Evolutionary conservation across 2,113 vertebrate species (phyloP).

Genomic region (Aptenodytes forsteri): DNA sequence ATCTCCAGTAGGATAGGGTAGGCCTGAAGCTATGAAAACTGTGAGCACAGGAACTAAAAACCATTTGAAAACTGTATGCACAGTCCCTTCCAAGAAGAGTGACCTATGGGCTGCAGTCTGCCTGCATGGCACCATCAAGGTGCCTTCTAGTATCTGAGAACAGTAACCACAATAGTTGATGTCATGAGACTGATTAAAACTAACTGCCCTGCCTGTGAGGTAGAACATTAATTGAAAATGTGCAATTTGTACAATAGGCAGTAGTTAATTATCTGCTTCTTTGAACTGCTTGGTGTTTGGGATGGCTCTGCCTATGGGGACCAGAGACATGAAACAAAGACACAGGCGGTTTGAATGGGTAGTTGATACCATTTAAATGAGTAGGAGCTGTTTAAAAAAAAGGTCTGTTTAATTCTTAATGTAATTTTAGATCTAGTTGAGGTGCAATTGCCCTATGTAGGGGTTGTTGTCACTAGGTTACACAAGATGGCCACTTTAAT

Average conservation of each 20-base stretch:
- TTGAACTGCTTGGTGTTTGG: slow-evolving; percentile 63
- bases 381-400: background rate
- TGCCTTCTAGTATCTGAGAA: slow-evolving; percentile 23
- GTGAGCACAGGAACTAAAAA: background rate
- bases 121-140: background rate
- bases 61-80: background rate
- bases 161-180: slow-evolving; percentile 49
- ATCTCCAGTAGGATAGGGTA: background rate
- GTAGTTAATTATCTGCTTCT: slow-evolving; percentile 66
- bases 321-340: slow-evolving; percentile 30
- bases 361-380: slow-evolving; percentile 2
- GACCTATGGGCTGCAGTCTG: background rate
- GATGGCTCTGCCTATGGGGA: slow-evolving; percentile 52
- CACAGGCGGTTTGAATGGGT: background rate
- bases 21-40: background rate
- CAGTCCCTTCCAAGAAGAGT: background rate
- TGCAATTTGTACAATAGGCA: slow-evolving; percentile 64
- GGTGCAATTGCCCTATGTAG: background rate
- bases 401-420: background rate
- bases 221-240: slow-evolving; percentile 68
- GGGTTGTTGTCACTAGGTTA: background rate
- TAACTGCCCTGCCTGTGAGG: slow-evolving; percentile 57
- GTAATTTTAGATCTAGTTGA: background rate
- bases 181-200: slow-evolving; percentile 64
- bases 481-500: background rate